These are phyloP conservation scores for Melanchra persicariae DNA, from an alignment of 2,888 invertebrate genomes.

Conservation along the genomic window DNA sequence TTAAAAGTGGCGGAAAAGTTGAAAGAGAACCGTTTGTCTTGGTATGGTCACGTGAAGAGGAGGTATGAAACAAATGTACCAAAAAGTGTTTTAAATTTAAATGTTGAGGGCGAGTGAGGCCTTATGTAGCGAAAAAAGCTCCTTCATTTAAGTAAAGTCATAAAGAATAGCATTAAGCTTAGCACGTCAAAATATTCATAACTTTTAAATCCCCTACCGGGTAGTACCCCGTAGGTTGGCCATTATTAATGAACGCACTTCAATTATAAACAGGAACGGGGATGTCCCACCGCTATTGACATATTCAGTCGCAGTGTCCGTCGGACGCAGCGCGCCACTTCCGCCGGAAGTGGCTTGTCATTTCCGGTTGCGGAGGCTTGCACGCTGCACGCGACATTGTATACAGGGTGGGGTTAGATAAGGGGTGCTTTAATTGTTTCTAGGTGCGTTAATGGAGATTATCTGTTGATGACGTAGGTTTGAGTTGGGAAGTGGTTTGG, in stretches of 20 bases:
- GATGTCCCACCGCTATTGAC: slow-evolving; percentile 61
- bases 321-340: slow-evolving; percentile 71
- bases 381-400: slow-evolving; percentile 65
- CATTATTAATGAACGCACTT: slow-evolving; percentile 41
- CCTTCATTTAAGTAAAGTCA: no score
- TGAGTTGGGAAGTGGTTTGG: neutral
- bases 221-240: neutral
- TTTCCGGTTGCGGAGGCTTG: slow-evolving; percentile 67
- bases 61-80: no score
- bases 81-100: no score
- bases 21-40: no score
- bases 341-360: slow-evolving; percentile 77
- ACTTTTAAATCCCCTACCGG: neutral
- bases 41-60: no score
- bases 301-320: slow-evolving; percentile 64
- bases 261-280: slow-evolving; percentile 57
- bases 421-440: slow-evolving; percentile 53
- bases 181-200: neutral
- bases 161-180: no score
- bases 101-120: no score
- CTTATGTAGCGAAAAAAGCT: no score
- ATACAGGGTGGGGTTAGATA: slow-evolving; percentile 54
- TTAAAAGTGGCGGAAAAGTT: no score
- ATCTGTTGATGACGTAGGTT: slow-evolving; percentile 13
- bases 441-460: slow-evolving; percentile 33